Base-by-base conservation (phyloP, 2,113 vertebrate genomes). In the Myotis lucifugus region DNA sequence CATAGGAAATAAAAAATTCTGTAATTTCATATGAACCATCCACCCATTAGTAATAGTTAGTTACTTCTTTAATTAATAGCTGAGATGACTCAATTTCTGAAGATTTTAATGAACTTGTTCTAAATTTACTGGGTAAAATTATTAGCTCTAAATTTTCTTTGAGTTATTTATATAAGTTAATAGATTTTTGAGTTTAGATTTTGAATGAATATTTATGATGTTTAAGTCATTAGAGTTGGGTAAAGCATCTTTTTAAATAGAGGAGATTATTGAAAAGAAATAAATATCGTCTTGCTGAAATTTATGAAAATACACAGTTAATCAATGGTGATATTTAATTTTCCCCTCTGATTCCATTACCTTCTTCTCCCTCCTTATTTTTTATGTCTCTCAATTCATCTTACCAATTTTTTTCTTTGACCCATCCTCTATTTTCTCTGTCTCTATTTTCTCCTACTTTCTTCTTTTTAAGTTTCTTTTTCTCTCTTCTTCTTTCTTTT, bases 111-210 rank as follows among this genome's bases (percentile, higher is more conserved):
- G 7, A 95, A 81, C 21, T 89, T 79, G 34, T 88, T 42, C 37
- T 87, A 92, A 96, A 95, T 96, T 96, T 93, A 96, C 73, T 70
- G 40, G 85, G 79, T 96, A 92, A 95, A 85, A 69, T 59, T 79
- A 90, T 88, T 95, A 88, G 54, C 77, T 92, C 42, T 93, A 95
- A 79, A 88, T 95, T 95, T 96, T 95, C 66, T 82, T 83, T 96
- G 95, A 95, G 85, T 85, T 95, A 91, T 93, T 95, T 96, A 92
- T 83, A 18, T 64, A 78, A 94, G 61, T 95, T 90, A 93, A 88
- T 92, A 92, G 85, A 48, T 74, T 88, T 93, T 85, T 88, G 19
- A 61, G 70, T 74, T 95, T 93, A 90, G 32, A 95, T 85, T 18
- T 21, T 82, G 48, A 93, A 79, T 88, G 67, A 92, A 72, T 87